Evolutionary conservation across 2,888 invertebrate genomes (phyloP).

Genomic region (Cataglyphis livida): DNA sequence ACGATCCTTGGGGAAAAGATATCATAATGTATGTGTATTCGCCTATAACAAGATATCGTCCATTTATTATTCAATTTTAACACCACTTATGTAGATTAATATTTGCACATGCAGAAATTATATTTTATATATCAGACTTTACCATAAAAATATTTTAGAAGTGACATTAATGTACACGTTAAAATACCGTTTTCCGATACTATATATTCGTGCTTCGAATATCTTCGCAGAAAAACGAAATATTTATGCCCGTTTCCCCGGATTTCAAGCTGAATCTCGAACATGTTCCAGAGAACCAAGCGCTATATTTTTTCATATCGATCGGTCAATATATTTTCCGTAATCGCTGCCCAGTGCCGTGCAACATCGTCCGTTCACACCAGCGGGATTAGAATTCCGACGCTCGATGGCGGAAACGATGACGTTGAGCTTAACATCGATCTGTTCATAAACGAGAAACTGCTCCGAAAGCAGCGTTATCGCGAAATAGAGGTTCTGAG

Average conservation of each 20-base stretch:
- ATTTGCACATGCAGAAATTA: not conserved
- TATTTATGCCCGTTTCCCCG: not conserved
- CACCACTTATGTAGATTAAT: not conserved
- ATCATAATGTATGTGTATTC: not conserved
- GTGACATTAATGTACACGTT: not conserved
- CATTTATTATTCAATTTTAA: not conserved
- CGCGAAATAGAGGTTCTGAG: constrained; percentile 3
- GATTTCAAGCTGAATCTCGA: not conserved
- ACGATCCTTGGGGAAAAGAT: not conserved
- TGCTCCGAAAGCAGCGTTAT: constrained; percentile 15
- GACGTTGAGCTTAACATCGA: constrained; percentile 20
- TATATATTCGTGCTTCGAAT: not conserved
- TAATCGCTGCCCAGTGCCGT: constrained; percentile 28
- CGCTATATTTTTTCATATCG: constrained; percentile 23
- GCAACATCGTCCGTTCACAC: constrained; percentile 23
- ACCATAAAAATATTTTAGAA: not conserved
- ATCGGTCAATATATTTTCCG: constrained; percentile 46
- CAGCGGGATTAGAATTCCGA: constrained; percentile 58
- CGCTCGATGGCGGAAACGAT: constrained; percentile 34
- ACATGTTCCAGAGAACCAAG: constrained; percentile 3
- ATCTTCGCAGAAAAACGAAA: constrained; percentile 4
- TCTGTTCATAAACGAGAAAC: constrained; percentile 28
- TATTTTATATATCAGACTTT: not conserved
- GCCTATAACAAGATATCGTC: not conserved
- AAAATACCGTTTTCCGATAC: not conserved